A percentile compares a stretch with the other conserved stretches of the same genome.
Conservation (phyloP, 2,797 vertebrate genomes). For the Hippopotamyrus pictus region DNA sequence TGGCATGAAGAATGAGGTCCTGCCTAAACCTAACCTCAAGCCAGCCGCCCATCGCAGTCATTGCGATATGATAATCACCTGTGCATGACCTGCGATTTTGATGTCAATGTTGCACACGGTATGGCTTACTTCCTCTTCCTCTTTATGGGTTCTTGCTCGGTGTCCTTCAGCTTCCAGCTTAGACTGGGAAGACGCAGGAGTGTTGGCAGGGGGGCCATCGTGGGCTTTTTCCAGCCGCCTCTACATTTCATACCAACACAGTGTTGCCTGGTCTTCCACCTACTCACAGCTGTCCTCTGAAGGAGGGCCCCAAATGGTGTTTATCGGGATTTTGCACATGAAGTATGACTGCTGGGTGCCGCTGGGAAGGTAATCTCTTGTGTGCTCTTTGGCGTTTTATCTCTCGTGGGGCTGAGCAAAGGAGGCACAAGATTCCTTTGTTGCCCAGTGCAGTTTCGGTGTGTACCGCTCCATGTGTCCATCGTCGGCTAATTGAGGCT, state of each 20-base stretch:
- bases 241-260: background rate
- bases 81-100: background rate
- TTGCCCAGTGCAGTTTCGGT: background rate
- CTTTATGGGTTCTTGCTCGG: background rate
- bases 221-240: background rate
- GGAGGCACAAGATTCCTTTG: background rate
- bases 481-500: background rate
- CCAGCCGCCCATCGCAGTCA: background rate
- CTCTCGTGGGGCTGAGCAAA: background rate
- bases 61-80: background rate
- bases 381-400: background rate
- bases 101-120: background rate
- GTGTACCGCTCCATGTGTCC: background rate
- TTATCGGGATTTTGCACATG: background rate
- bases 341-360: background rate
- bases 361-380: background rate
- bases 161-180: background rate
- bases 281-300: background rate
- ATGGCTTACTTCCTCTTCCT: background rate
- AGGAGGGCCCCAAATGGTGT: background rate
- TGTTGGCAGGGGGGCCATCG: background rate
- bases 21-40: background rate
- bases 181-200: background rate
- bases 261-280: background rate
- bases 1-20: background rate